Percentiles rank a stretch among this genome's conserved stretches.
Conservation (phyloP, 2,113 vertebrate species). For the Solea solea region DNA sequence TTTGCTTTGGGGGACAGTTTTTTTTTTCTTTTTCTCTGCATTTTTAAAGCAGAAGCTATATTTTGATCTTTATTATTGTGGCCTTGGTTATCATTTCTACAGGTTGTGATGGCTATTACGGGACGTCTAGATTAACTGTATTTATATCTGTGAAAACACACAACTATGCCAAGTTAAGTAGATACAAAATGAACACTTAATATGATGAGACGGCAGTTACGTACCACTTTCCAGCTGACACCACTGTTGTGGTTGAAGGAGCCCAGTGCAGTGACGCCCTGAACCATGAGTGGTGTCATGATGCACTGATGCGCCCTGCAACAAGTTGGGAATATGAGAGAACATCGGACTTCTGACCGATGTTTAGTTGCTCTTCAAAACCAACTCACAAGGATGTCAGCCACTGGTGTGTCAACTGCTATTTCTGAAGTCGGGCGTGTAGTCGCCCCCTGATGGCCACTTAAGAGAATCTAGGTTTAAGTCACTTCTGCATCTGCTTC, state of each 20-base stretch:
- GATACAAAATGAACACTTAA: no score
- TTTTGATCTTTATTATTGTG: neutral
- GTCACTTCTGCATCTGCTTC: no score
- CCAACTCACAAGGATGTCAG: neutral
- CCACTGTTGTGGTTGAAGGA: neutral
- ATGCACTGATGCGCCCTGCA: neutral
- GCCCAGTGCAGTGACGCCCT: neutral
- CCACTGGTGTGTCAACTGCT: no score
- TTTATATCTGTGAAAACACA: no score
- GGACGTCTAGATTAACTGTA: no score
- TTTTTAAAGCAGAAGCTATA: neutral
- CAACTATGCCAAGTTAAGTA: no score
- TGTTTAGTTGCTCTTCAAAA: neutral
- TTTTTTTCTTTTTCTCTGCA: constrained; percentile 1
- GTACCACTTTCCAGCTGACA: neutral
- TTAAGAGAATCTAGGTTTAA: no score
- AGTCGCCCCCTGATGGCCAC: no score
- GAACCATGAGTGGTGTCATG: constrained; percentile 2
- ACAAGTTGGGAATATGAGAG: neutral
- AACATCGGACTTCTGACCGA: no score
- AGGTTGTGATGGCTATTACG: no score
- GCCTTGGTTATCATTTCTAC: neutral
- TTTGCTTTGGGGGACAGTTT: constrained; percentile 33
- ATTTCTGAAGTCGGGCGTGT: no score
- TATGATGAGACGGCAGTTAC: no score